These are phyloP conservation scores for Eupithecia subumbrata DNA, from an alignment of 2,888 invertebrate genomes.

Conservation along the genomic window DNA sequence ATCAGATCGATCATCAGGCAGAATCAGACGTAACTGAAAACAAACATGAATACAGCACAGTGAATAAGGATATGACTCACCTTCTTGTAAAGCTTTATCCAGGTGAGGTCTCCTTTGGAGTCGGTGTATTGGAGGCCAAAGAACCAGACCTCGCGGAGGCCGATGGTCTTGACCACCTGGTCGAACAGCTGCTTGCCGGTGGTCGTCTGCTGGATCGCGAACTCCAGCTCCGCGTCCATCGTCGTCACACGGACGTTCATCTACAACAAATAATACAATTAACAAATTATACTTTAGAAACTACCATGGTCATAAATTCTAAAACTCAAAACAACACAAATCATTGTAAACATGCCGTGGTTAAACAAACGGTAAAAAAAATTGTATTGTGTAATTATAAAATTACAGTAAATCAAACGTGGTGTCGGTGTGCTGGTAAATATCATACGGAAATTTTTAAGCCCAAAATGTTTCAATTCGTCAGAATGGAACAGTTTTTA, in stretches of 20 bases:
- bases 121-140: slow-evolving; percentile 99
- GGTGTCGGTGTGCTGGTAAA: background rate
- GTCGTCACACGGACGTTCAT: slow-evolving; percentile 99
- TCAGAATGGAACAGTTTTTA: background rate
- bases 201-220: slow-evolving; percentile 99
- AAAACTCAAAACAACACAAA: background rate
- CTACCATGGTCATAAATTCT: background rate
- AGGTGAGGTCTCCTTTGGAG: slow-evolving; percentile 98
- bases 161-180: slow-evolving; percentile 99
- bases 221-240: slow-evolving; percentile 99
- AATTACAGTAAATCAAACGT: background rate
- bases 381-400: background rate
- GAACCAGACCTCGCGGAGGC: slow-evolving; percentile 99
- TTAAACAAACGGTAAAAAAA: background rate
- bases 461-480: background rate
- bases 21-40: background rate
- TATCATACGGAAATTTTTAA: background rate
- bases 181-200: slow-evolving; percentile 99
- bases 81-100: slow-evolving; percentile 99
- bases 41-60: background rate
- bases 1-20: slow-evolving; percentile 3
- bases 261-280: slow-evolving; percentile 61
- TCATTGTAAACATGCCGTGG: background rate
- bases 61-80: slow-evolving; percentile 82
- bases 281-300: background rate